Conservation (phyloP, 2,797 vertebrate genomes). For the Myotis vivesi region DNA sequence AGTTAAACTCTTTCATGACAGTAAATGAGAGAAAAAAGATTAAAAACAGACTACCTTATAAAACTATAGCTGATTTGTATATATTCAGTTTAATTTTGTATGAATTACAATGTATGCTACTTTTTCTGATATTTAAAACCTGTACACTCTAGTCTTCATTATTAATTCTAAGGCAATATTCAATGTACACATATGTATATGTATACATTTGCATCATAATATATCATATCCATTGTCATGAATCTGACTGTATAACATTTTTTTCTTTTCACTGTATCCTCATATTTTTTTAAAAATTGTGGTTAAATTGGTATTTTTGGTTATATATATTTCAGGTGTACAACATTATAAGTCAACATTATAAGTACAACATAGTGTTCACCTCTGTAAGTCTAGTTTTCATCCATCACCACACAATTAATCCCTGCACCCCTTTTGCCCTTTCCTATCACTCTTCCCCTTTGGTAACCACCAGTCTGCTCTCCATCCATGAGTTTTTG, state of each 20-base stretch:
- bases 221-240: neutral
- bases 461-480: neutral
- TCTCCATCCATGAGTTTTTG: neutral
- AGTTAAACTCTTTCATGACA: neutral
- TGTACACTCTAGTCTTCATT: neutral
- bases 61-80: neutral
- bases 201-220: neutral
- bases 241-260: neutral
- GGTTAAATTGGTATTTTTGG: neutral
- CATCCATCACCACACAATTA: neutral
- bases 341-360: neutral
- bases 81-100: neutral
- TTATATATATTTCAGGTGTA: neutral
- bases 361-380: neutral
- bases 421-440: neutral
- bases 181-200: neutral
- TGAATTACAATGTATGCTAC: neutral
- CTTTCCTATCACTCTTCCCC: neutral
- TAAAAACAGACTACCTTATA: neutral
- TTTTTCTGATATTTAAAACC: neutral
- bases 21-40: neutral
- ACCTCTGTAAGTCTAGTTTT: neutral
- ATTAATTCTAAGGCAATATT: neutral
- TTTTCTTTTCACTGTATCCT: neutral
- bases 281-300: neutral